Base-by-base conservation (phyloP, 2,797 vertebrate genomes). In the Diceros bicornis region DNA sequence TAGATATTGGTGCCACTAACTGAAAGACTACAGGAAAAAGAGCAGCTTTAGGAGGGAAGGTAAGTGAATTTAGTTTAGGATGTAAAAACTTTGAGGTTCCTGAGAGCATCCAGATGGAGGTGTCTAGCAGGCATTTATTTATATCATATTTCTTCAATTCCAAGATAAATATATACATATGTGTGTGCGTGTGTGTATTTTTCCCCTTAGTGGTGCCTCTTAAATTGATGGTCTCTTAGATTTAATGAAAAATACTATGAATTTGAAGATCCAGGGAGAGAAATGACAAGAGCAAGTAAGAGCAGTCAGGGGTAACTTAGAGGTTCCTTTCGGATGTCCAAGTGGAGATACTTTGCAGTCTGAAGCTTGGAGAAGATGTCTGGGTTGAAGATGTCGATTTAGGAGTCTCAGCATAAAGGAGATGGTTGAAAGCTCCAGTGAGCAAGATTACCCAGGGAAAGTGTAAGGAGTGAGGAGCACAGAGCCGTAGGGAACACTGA, bases 161-260 rank as follows among this genome's bases (percentile, higher is more conserved):
- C 14, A 37, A n/a, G 37, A n/a, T 75, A 69, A 16, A 59, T 50
- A 72, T 16, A 9, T 50, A 50, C 4, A 12, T 82, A 4, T 55
- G 25, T 85, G 16, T 95, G 10, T 41, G 18, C 82, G 4, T 55
- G 25, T 85, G 16, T 95, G 10, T 41, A 25, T 89, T 37, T 57
- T 57, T 29, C 1, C 13, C 6, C 37, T 34, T 74, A 69, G 34
- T 69, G 17, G 34, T 75, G 7, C 17, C 18, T 90, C 21, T 89
- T 89, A 84, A 89, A 71, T 91, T 47, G 83, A 62, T 68, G 18
- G 1, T 74, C 52, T 88, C 61, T 89, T 90, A 91, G 75, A 61
- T 89, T 84, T 91, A 66, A 29, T 89, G 17, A 74, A 91, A 84
- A 93, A 41, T 57, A 64, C 7, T 78, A 25, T 50, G 78, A 37